phyloP scores from a whole-genome alignment of 2,888 invertebrate species.

The Helleia helle region DNA sequence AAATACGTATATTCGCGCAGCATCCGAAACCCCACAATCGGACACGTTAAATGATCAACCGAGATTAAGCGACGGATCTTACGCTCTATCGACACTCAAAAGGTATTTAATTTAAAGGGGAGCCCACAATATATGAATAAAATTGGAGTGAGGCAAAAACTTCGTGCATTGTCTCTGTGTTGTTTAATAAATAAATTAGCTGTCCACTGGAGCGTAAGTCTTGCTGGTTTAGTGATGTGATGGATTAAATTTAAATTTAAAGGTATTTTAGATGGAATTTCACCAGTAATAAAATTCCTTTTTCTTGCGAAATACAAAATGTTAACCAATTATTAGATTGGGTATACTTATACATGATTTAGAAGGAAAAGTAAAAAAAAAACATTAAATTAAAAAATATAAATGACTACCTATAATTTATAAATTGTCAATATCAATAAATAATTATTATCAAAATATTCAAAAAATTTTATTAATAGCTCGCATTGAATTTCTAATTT shows the following conservation, averaged over 20 bases:
- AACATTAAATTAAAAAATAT: too few relatives aligned
- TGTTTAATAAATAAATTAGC: conserved; percentile 40
- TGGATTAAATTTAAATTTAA: background rate
- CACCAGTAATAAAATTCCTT: too few relatives aligned
- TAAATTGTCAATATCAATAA: too few relatives aligned
- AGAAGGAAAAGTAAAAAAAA: too few relatives aligned
- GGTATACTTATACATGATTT: too few relatives aligned
- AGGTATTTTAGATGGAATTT: too few relatives aligned
- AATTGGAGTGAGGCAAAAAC: conserved; percentile 29
- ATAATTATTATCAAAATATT: too few relatives aligned
- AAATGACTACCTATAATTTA: too few relatives aligned
- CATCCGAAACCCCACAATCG: conserved; percentile 30
- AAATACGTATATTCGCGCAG: conserved; percentile 20
- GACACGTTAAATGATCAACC: conserved; percentile 47
- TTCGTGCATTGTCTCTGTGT: conserved; percentile 26
- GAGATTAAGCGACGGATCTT: conserved; percentile 50
- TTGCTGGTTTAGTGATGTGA: conserved; percentile 17
- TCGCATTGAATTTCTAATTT: too few relatives aligned
- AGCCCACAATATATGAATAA: conserved; percentile 20
- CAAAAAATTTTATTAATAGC: too few relatives aligned
- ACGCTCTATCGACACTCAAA: conserved; percentile 54
- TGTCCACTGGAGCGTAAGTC: conserved; percentile 19
- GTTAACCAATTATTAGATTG: too few relatives aligned
- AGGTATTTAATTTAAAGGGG: conserved; percentile 32
- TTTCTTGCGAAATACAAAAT: too few relatives aligned